These are phyloP conservation scores for Eptesicus fuscus DNA, from an alignment of 2,113 vertebrate species.

Conservation along the genomic window DNA sequence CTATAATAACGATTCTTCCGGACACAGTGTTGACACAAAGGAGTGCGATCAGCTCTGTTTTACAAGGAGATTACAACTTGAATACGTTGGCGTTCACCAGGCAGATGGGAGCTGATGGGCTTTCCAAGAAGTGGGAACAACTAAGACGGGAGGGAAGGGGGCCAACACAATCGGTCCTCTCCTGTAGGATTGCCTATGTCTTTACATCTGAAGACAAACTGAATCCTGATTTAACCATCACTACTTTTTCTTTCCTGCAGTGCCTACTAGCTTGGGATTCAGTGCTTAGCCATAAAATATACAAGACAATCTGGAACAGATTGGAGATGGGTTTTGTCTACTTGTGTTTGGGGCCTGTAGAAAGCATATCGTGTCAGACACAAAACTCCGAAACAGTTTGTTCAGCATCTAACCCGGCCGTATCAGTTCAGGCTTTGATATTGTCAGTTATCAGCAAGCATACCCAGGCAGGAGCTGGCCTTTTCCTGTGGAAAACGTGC, in stretches of 20 bases:
- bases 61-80: neutral
- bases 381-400: conserved; percentile 16
- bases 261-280: neutral
- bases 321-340: conserved; percentile 37
- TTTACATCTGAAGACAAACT: neutral
- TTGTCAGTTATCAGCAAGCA: conserved; percentile 12
- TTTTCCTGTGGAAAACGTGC: conserved; percentile 33
- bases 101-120: neutral
- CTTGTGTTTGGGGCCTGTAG: neutral
- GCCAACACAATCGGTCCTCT: neutral
- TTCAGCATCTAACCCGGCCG: neutral
- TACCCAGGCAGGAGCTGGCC: neutral
- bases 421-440: conserved; percentile 37
- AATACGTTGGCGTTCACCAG: neutral
- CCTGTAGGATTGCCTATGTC: neutral
- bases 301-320: conserved; percentile 35
- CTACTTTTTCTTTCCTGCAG: neutral
- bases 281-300: conserved; percentile 13
- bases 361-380: conserved; percentile 24
- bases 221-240: neutral
- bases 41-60: neutral
- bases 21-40: neutral
- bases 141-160: neutral
- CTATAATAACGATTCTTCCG: neutral
- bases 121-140: neutral